Evolutionary conservation across 2,888 invertebrate genomes (phyloP), one percentile per base, ranked within the genome.

Genomic region (Pediacus dermestoides): DNA sequence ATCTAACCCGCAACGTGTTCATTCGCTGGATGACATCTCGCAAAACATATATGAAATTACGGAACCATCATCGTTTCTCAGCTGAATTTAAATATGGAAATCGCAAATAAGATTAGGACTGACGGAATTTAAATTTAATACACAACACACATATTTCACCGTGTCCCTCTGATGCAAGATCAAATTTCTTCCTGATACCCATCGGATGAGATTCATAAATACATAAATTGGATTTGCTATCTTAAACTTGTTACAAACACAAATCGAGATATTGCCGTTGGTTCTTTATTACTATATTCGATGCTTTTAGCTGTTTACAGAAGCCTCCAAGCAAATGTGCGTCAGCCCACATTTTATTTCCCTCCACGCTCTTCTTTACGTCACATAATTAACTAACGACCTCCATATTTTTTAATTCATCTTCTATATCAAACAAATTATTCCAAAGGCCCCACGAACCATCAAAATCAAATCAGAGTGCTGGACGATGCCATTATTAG

Each of bases 61-160:
- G 48, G 44, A 52, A 50, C 46, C 48, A 52, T 53, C 49, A 50
- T 48, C 50, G 42, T 55, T 48, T 44, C 48, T 46, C 47, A 31
- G 44, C 41, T 39, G 47, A 52, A 52, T 55, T 52, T 55, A 50
- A 55, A 55, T 55, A 51, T 53, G 53, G 53, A 55, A 52, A 49
- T 48, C 43, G 45, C 46, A 45, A 53, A 53, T 50, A 47, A 52
- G 50, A 50, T 55, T 55, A 53, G 46, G 43, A 43, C 49, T 42
- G 47, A 42, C 47, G 44, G 46, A 48, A 53, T 53, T 51, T 49
- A 44, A 52, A 55, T 55, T 52, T 50, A 48, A 49, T 48, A 48
- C 51, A 49, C 43, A 48, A 31, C 11, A 31, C 18, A 23, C 10
- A 23, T 23, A 23, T 13, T 10, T 14, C 14, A 28, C 28, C 28